Evolutionary conservation across 2,113 vertebrate species (phyloP), one percentile per base, ranked within the genome.

Genomic region (Nestor notabilis): DNA sequence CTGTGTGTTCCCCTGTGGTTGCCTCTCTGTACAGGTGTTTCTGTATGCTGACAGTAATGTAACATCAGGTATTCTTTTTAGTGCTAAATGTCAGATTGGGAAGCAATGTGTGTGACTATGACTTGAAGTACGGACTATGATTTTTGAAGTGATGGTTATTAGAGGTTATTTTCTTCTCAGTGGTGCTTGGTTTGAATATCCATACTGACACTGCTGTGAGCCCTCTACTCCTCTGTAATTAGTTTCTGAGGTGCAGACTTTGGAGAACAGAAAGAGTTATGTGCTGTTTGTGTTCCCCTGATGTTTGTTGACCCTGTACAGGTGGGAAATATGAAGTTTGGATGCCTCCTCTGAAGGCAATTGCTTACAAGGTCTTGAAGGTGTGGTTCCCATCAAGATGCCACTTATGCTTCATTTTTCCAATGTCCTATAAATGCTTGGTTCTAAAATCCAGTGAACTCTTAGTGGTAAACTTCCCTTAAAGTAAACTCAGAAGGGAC

Each of bases 151-250:
- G 17, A 28, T 66, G 21, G 9, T 56, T 86, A 10, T n/a, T 37
- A 41, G 9, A 71, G 17, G 7, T 52, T 7, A 0, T 2, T 29
- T 47, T 52, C 52, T 39, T 13, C 15, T 15, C 29, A 20, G 12
- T 25, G 12, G 9, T 82, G 27, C 21, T 47, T 0, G 2, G n/a
- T 58, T 53, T 66, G 27, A 18, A 46, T 50, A 9, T 7, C 31
- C 41, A 14, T 1, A 6, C 7, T 55, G 82, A 27, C 0, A 0
- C 25, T 64, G 43, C 23, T 17, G 44, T 2, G 27, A 33, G 5
- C 39, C 25, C 18, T 90, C 66, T 37, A 19, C 27, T 41, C 39
- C 60, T 69, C 43, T 79, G 28, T 41, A 16, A 13, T 11, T 14
- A 29, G 33, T 16, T 7, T 46, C 21, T 43, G 44, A 79, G 31